Percentiles rank a stretch among this genome's conserved stretches.
Evolutionary conservation across 2,888 invertebrate genomes (phyloP).

Genomic region (Drosophila aldrichi): DNA sequence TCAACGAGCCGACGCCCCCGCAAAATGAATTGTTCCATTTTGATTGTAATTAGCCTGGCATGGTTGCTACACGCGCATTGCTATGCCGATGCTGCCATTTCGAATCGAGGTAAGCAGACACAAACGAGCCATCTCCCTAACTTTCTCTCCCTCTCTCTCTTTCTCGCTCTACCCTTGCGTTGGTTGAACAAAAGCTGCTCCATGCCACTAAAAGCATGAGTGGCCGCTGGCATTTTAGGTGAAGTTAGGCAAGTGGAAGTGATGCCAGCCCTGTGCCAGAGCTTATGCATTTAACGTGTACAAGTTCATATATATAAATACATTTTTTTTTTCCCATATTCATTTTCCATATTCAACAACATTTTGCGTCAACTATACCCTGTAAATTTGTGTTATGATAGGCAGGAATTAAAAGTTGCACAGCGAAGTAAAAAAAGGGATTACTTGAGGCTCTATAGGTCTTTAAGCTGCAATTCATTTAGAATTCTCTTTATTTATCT

Average conservation of each 20-base stretch:
- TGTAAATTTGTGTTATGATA: not conserved
- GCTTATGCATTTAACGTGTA: slow-evolving; percentile 44
- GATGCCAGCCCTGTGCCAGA: not conserved
- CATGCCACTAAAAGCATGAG: slow-evolving; percentile 11
- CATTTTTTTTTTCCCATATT: slow-evolving; percentile 36
- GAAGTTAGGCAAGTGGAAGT: slow-evolving; percentile 1
- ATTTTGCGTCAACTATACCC: slow-evolving; percentile 30
- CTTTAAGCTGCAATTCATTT: not conserved
- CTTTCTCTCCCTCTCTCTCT: not conserved
- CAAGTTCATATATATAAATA: slow-evolving; percentile 12
- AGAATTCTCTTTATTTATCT: too few relatives aligned
- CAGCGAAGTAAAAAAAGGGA: too few relatives aligned
- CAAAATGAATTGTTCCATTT: slow-evolving; percentile 84
- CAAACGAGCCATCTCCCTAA: not conserved
- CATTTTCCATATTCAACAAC: slow-evolving; percentile 36
- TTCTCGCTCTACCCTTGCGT: slow-evolving; percentile 27
- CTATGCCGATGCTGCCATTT: slow-evolving; percentile 83
- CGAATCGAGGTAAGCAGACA: slow-evolving; percentile 84
- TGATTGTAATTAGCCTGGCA: slow-evolving; percentile 85
- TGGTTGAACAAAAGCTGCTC: slow-evolving; percentile 15
- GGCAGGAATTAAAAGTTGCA: too few relatives aligned
- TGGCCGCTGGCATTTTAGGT: slow-evolving; percentile 19
- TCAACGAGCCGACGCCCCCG: slow-evolving; percentile 23
- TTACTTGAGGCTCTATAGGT: too few relatives aligned
- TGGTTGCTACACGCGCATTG: slow-evolving; percentile 83